Evolutionary conservation across 2,797 vertebrate species (phyloP).

Genomic region (Coregonus suidteri): DNA sequence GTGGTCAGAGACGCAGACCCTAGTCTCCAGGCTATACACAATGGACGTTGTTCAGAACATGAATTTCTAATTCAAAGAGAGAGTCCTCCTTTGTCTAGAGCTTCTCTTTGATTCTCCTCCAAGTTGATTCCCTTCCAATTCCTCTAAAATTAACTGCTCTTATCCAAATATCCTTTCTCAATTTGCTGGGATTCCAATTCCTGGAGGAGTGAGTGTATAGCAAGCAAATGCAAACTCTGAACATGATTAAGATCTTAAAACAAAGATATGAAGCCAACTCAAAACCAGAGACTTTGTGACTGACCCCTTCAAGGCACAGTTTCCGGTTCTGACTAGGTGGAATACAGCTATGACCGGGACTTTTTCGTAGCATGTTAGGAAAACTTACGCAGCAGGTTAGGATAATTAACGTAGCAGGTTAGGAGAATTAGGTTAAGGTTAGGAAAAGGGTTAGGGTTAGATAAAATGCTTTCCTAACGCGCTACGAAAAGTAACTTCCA

Average conservation of each 20-base stretch:
- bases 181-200: conserved; percentile 38
- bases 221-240: conserved; percentile 17
- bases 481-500: too few species aligned
- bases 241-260: not conserved
- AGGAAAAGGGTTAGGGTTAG: too few species aligned
- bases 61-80: conserved; percentile 54
- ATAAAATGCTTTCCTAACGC: too few species aligned
- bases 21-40: conserved; percentile 28
- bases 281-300: not conserved
- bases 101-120: conserved; percentile 51
- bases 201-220: conserved; percentile 4
- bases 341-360: too few species aligned
- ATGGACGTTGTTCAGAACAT: conserved; percentile 45
- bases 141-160: conserved; percentile 15
- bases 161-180: conserved; percentile 21
- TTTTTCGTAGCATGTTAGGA: too few species aligned
- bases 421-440: too few species aligned
- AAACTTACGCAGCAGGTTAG: too few species aligned
- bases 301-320: not conserved
- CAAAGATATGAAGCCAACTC: not conserved
- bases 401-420: too few species aligned
- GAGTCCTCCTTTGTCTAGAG: conserved; percentile 38
- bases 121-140: conserved; percentile 58
- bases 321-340: not conserved
- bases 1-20: conserved; percentile 43